Percentiles rank a stretch among this genome's conserved stretches.
Evolutionary conservation across 2,888 invertebrate genomes (phyloP).

Genomic region (Saturnia japonica): DNA sequence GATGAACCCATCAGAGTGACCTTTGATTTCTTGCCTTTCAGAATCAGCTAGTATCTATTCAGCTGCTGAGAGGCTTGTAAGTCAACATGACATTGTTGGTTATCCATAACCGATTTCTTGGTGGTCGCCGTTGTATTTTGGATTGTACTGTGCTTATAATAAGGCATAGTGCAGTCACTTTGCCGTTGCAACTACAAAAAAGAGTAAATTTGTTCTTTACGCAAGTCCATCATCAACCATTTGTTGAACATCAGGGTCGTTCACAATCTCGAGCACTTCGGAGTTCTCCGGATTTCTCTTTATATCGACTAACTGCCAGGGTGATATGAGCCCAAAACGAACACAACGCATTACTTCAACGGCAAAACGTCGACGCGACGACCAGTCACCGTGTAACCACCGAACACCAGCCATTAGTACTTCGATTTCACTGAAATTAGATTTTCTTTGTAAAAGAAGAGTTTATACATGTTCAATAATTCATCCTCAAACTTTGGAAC

Average conservation of each 20-base stretch:
- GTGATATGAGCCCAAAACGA: constrained; percentile 89
- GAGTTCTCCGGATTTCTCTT: constrained; percentile 87
- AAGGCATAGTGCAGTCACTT: no score
- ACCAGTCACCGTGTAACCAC: constrained; percentile 89
- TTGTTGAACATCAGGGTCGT: constrained; percentile 85
- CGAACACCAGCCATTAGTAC: constrained; percentile 90
- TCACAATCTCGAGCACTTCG: constrained; percentile 86
- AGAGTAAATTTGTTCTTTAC: constrained; percentile 71
- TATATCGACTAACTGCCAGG: constrained; percentile 90
- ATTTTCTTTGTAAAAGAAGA: neutral
- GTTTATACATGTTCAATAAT: neutral
- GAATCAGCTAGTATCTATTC: no score
- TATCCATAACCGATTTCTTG: no score
- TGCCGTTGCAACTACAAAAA: neutral
- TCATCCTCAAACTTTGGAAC: no score
- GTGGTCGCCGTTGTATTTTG: no score
- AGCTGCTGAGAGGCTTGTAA: no score
- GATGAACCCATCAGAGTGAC: no score
- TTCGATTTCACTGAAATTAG: constrained; percentile 83
- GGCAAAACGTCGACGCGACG: constrained; percentile 79
- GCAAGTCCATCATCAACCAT: constrained; percentile 91
- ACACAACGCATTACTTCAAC: constrained; percentile 86
- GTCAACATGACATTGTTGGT: no score
- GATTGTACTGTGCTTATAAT: no score
- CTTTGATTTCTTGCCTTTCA: no score